Conservation (phyloP, 2,888 invertebrate genomes). For the Candidula unifasciata region DNA sequence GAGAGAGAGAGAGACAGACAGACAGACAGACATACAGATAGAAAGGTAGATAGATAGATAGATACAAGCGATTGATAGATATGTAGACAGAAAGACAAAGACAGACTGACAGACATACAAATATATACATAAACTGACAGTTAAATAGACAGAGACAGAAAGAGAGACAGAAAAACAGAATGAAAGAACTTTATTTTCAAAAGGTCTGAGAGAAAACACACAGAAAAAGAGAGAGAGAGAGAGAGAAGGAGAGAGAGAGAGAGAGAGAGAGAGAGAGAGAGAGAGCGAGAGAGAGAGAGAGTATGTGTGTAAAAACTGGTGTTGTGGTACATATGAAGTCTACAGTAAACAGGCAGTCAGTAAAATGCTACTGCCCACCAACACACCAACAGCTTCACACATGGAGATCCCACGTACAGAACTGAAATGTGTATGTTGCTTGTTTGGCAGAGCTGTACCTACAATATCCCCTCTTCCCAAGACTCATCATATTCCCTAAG, state of each 20-base stretch:
- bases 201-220: background rate
- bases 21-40: background rate
- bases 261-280: constrained; percentile 8
- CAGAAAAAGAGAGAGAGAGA: background rate
- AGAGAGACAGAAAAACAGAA: background rate
- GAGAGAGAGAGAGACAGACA: background rate
- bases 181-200: no score
- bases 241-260: background rate
- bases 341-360: no score
- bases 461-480: no score
- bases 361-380: no score
- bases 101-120: background rate
- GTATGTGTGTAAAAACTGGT: no score
- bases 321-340: no score
- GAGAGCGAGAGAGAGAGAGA: background rate
- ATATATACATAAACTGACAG: background rate
- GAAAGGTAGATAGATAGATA: background rate
- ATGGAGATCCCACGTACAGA: no score
- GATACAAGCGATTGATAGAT: background rate
- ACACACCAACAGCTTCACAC: no score
- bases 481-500: no score
- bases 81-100: background rate
- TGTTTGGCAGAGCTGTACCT: no score
- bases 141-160: background rate
- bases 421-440: no score